Evolutionary conservation across 1,140 invertebrate species (phyloP), one percentile per base, ranked within the genome.

Genomic region (Trachelipus rathkii): DNA sequence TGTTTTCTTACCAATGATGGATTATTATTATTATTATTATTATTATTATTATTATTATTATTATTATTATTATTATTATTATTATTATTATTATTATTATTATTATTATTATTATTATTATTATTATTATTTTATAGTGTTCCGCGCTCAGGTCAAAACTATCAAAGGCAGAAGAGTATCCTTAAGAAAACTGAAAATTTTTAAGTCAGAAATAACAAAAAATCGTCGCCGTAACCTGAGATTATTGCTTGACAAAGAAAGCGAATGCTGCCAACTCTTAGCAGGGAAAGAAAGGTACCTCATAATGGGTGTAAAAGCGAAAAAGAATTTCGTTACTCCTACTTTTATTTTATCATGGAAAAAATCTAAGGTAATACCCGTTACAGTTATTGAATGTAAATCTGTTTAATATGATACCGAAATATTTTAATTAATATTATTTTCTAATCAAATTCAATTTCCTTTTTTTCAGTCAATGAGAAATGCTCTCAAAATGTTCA

Each of bases 401-500:
- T 33, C 33, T 33, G 33, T 1, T 3, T 3, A 33, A 33, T 33
- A 33, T 6, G 33, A 6, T 33, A 33, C 6, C 6, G 33, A 33
- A 33, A 33, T 33, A 33, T 6, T 33, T 33, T 33, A 6, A 33
- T 33, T 6, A 33, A 33, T 33, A 6, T 33, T 33, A 33, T 33
- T 6, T 33, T 33, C 33, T 33, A 3, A 15, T 60, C 11, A 60
- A 60, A 60, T 60, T 4, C 11, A 60, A 1, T 60, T 60, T 60
- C 8, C 11, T 60, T 60, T 3, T 60, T 67, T 69, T 10, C 80
- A 78, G 80, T 76, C 75, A 43, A 44, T 79, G 8, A 76, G 78
- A 11, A 69, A 77, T 33, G 77, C 78, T 11, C 13, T 78, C 66
- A 76, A 72, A 33, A 72, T 72, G 60, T 79, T 79, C 53, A 33